Percentiles rank a stretch among this genome's conserved stretches.
Conservation (phyloP, 2,113 vertebrate genomes). For the Boleophthalmus pectinirostris region DNA sequence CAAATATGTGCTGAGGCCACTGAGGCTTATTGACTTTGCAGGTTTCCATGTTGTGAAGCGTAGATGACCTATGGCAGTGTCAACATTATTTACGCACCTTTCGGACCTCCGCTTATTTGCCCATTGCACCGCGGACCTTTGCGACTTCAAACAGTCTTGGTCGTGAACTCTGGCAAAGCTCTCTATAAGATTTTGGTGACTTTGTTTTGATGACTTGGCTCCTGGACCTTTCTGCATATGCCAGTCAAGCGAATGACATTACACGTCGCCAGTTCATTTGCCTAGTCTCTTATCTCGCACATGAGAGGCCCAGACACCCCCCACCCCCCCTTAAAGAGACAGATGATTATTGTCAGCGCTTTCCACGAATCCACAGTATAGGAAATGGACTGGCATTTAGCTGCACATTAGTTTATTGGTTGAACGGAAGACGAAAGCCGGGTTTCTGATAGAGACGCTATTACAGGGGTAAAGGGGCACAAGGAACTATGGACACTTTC, state of each 20-base stretch:
- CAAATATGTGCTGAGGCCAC: not conserved
- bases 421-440: slow-evolving; percentile 33
- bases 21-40: not conserved
- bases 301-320: slow-evolving; percentile 77
- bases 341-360: slow-evolving; percentile 64
- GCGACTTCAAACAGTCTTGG: slow-evolving; percentile 60
- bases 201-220: slow-evolving; percentile 47
- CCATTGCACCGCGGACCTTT: slow-evolving; percentile 45
- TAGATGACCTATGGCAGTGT: slow-evolving; percentile 60
- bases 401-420: slow-evolving; percentile 57
- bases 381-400: slow-evolving; percentile 69
- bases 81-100: slow-evolving; percentile 42
- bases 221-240: slow-evolving; percentile 68
- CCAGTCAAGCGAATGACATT: slow-evolving; percentile 64
- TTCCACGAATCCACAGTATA: slow-evolving; percentile 51
- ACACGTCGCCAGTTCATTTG: slow-evolving; percentile 64
- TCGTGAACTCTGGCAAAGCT: slow-evolving; percentile 24
- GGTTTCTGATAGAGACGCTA: slow-evolving; percentile 26
- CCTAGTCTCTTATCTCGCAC: slow-evolving; percentile 71
- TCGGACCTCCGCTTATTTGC: slow-evolving; percentile 52
- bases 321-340: slow-evolving; percentile 64
- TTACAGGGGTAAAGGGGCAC: not conserved
- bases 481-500: too few relatives aligned
- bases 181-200: slow-evolving; percentile 37
- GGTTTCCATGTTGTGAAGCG: not conserved